Conservation (phyloP, 2,113 vertebrate genomes). For the Myiagra hebetior region DNA sequence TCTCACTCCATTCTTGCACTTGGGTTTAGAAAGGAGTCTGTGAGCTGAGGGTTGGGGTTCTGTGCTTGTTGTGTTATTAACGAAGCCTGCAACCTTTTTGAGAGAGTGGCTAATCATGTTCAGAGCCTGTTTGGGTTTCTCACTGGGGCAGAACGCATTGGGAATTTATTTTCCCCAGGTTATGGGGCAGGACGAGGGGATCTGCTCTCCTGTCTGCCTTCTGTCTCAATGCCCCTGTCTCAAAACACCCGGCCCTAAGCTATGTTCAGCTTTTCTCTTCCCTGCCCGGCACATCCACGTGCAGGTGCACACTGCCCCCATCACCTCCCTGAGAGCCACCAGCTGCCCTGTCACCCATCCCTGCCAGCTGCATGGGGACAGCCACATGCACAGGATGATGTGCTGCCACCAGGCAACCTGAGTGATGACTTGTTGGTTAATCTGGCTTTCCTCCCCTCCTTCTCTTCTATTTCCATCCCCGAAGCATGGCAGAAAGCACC, state of each 20-base stretch:
- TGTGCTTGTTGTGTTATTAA: neutral
- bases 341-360: neutral
- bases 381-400: fast-evolving
- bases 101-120: neutral
- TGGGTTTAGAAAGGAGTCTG: neutral
- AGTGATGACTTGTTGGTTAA: neutral
- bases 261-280: neutral
- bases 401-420: neutral
- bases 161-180: neutral
- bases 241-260: neutral
- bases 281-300: fast-evolving
- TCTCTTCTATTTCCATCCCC: neutral
- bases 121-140: neutral
- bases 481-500: neutral
- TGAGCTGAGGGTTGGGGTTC: neutral
- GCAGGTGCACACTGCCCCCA: neutral
- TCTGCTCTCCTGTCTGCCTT: neutral
- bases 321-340: neutral
- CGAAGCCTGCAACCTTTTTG: neutral
- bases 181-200: neutral
- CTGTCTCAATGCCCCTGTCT: neutral
- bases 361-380: neutral
- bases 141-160: fast-evolving
- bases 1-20: neutral
- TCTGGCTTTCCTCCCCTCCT: neutral